Conservation (phyloP, 30 jellyfish, hydroid and myxozoan genomes). For the Aurelia sp. region DNA sequence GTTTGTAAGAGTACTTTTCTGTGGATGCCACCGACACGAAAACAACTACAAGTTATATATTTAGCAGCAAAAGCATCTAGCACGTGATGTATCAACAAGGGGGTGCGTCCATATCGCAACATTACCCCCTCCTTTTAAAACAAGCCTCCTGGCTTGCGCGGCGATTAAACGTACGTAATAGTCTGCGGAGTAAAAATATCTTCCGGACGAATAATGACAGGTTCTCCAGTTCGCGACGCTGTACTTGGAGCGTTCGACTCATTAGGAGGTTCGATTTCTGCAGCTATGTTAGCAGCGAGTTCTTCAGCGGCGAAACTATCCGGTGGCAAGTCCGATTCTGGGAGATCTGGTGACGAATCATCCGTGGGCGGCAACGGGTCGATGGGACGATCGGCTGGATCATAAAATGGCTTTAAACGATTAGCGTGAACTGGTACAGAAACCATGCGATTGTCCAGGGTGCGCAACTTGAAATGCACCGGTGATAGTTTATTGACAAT, state of each 20-base stretch:
- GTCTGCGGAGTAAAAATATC: constrained; percentile 10
- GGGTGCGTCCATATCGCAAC: neutral
- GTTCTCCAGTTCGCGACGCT: neutral
- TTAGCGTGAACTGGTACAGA: neutral
- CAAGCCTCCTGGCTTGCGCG: constrained; percentile 16
- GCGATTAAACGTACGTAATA: neutral
- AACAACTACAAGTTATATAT: too few species aligned
- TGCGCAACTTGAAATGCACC: constrained; percentile 29
- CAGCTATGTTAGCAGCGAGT: neutral
- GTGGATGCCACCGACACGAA: too few species aligned
- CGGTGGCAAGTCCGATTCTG: neutral
- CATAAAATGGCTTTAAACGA: too few species aligned
- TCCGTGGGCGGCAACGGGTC: neutral
- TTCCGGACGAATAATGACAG: constrained; percentile 19
- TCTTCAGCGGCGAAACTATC: neutral
- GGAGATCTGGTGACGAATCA: constrained; percentile 2
- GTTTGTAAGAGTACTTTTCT: too few species aligned
- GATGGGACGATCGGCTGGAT: too few species aligned
- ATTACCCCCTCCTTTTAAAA: constrained; percentile 34
- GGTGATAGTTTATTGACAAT: constrained; percentile 37
- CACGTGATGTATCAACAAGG: too few species aligned
- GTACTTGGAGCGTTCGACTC: neutral
- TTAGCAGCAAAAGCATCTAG: too few species aligned
- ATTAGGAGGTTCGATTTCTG: neutral
- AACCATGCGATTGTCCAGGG: constrained; percentile 19